phyloP scores from a whole-genome alignment of 2,113 vertebrate genomes.

The Pterocles burchelli region DNA sequence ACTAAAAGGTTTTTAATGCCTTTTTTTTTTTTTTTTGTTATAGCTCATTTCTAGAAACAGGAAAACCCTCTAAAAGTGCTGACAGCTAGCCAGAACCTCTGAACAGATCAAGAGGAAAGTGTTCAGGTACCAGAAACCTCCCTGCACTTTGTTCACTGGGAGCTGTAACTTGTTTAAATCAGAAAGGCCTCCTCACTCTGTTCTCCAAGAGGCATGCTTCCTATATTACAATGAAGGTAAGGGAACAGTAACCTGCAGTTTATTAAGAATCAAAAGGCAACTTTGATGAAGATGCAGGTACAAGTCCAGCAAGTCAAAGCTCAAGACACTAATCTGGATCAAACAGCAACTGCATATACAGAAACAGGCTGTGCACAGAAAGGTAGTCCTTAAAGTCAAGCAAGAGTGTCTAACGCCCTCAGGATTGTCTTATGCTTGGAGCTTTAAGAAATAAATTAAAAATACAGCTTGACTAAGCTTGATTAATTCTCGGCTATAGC shows the following conservation, averaged over 20 bases:
- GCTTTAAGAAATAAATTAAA: neutral
- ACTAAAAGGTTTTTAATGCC: neutral
- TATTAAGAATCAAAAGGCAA: neutral
- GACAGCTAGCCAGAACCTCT: neutral
- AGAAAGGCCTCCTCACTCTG: neutral
- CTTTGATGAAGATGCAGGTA: neutral
- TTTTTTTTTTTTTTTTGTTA: neutral
- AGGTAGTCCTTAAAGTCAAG: neutral
- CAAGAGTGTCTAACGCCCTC: neutral
- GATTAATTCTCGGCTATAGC: neutral
- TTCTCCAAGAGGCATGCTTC: neutral
- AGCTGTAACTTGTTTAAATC: neutral
- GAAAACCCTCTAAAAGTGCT: neutral
- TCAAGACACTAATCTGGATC: neutral
- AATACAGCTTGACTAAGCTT: neutral
- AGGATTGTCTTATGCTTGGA: neutral
- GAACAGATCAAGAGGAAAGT: neutral
- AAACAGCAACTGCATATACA: neutral
- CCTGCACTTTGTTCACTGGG: neutral
- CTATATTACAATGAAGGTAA: neutral
- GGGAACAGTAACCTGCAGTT: neutral
- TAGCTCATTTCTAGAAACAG: neutral
- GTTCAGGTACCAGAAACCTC: neutral
- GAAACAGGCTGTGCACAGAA: neutral
- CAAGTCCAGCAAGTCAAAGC: neutral